Percentiles rank a stretch among this genome's conserved stretches.
Evolutionary conservation across 2,888 invertebrate genomes (phyloP).

Genomic region (Caenorhabditis sp.): DNA sequence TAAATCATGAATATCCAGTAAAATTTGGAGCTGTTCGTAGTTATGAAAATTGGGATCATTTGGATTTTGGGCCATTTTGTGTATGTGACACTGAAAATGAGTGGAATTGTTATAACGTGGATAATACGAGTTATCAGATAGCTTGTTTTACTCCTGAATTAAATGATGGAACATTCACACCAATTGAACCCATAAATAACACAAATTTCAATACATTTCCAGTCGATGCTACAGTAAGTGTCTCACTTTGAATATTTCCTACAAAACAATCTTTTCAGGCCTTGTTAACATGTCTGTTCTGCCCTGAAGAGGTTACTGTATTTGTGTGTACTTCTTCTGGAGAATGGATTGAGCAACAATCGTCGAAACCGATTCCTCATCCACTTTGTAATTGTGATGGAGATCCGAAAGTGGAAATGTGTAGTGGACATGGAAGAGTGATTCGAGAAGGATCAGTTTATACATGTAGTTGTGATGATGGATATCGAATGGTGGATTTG

Average conservation of each 20-base stretch:
- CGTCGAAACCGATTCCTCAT: neutral
- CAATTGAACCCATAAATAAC: neutral
- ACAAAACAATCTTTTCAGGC: slow-evolving; percentile 5
- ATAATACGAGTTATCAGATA: neutral
- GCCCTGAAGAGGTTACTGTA: neutral
- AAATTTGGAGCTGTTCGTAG: slow-evolving; percentile 10
- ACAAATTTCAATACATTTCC: slow-evolving; percentile 2
- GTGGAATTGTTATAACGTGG: slow-evolving; percentile 19
- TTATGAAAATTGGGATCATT: neutral
- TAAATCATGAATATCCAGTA: neutral
- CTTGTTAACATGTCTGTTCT: slow-evolving; percentile 6
- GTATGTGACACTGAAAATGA: slow-evolving; percentile 15
- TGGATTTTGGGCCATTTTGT: slow-evolving; percentile 15
- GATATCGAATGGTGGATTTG: slow-evolving; percentile 8
- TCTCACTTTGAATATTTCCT: no score
- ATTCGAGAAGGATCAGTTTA: neutral
- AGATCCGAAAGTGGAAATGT: slow-evolving; percentile 7
- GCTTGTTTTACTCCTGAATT: slow-evolving; percentile 20
- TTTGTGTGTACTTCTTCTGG: neutral
- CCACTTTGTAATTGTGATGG: slow-evolving; percentile 8
- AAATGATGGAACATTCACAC: neutral
- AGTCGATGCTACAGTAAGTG: slow-evolving; percentile 4
- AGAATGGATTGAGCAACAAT: neutral
- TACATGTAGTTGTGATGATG: slow-evolving; percentile 17
- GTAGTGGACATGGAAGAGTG: slow-evolving; percentile 11